Conservation (phyloP, 2,113 vertebrate species). For the Oxygymnocypris stewartii region DNA sequence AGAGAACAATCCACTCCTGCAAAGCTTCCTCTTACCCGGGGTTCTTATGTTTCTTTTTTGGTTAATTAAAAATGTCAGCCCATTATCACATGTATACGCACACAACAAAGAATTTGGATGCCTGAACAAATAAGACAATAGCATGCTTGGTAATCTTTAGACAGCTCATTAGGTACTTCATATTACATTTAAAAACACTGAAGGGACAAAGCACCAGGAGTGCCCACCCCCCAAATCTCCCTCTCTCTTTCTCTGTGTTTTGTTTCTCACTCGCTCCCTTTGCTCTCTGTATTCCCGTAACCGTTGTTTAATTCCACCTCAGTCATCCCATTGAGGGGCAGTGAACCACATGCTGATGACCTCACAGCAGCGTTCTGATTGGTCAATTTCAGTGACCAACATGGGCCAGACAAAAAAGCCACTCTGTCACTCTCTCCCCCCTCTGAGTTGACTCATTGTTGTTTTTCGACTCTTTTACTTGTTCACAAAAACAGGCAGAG, state of each 20-base stretch:
- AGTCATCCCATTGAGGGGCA: constrained; percentile 52
- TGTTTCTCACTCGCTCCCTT: constrained; percentile 23
- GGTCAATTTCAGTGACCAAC: constrained; percentile 41
- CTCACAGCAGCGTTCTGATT: constrained; percentile 43
- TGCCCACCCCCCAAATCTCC: constrained; percentile 5
- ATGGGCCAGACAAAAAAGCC: constrained; percentile 42
- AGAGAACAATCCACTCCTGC: constrained; percentile 15
- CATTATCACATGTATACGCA: constrained; percentile 33
- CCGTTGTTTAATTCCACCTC: constrained; percentile 52
- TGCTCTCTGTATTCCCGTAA: constrained; percentile 47
- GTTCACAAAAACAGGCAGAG: constrained; percentile 11
- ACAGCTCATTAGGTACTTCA: constrained; percentile 47
- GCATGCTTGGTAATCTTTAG: constrained; percentile 38
- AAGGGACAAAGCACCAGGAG: constrained; percentile 39
- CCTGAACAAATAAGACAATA: constrained; percentile 44
- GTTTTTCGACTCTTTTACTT: constrained; percentile 13
- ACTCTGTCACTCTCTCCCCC: constrained; percentile 4
- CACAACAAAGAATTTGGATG: constrained; percentile 29
- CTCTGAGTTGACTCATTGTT: constrained; percentile 27
- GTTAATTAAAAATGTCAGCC: constrained; percentile 40
- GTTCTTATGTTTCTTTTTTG: background rate
- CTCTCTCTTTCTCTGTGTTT: constrained; percentile 1
- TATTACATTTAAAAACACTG: constrained; percentile 52
- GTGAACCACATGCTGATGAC: constrained; percentile 51
- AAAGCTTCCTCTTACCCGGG: background rate